phyloP scores from a whole-genome alignment of 2,888 invertebrate genomes.

The Thymelicus acteon region DNA sequence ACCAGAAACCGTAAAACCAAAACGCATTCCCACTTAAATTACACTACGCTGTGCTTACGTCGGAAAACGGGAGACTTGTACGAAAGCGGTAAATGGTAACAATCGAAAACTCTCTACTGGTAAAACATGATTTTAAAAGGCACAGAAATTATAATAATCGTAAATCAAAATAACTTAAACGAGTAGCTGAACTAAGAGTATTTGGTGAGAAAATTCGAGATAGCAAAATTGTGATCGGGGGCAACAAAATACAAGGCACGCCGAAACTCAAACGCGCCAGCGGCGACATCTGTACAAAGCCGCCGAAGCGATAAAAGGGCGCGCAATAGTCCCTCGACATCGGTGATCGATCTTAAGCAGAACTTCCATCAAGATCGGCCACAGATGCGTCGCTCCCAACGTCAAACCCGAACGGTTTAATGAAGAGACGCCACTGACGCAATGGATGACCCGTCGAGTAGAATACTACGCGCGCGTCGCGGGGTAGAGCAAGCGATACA shows the following conservation, averaged over 20 bases:
- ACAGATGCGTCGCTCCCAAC: neutral
- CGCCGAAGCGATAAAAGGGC: neutral
- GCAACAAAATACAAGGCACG: constrained; percentile 34
- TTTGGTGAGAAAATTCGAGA: constrained; percentile 23
- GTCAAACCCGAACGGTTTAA: no score
- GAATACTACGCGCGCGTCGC: constrained; percentile 20
- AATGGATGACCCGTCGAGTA: neutral
- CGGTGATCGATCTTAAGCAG: neutral
- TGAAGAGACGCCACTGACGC: neutral
- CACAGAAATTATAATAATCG: constrained; percentile 13
- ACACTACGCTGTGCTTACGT: constrained; percentile 31
- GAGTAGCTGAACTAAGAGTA: constrained; percentile 31
- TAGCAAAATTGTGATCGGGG: constrained; percentile 23
- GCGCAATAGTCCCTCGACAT: neutral
- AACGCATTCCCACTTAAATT: constrained; percentile 26
- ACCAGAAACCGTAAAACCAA: constrained; percentile 34
- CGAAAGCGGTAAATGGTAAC: constrained; percentile 20
- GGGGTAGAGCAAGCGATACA: constrained; percentile 48
- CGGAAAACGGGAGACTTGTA: constrained; percentile 3
- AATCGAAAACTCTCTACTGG: constrained; percentile 31
- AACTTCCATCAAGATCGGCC: neutral
- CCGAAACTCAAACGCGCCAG: constrained; percentile 18
- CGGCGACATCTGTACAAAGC: neutral
- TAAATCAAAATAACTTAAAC: constrained; percentile 18
- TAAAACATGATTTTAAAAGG: constrained; percentile 21